Evolutionary conservation across 2,113 vertebrate species (phyloP).

Genomic region (Poeciliopsis occidentalis): DNA sequence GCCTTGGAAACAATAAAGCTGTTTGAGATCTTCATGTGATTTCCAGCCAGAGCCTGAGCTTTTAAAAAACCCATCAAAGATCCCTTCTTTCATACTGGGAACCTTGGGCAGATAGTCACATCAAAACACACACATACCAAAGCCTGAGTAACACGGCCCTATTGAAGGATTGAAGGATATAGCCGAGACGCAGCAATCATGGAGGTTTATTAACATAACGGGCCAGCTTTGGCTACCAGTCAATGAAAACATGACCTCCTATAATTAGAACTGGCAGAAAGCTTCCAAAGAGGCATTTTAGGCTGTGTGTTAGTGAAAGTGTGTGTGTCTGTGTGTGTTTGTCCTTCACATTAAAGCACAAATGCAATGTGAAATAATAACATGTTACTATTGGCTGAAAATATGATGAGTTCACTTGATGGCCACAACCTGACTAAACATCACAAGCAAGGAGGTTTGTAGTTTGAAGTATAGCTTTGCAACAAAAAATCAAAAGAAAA

Average conservation of each 20-base stretch:
- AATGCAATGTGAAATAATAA: conserved; percentile 48
- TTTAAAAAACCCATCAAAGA: conserved; percentile 35
- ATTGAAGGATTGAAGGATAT: conserved; percentile 38
- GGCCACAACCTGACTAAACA: conserved; percentile 27
- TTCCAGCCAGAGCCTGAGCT: conserved; percentile 13
- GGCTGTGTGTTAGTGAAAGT: conserved; percentile 16
- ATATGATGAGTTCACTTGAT: conserved; percentile 49
- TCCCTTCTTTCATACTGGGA: conserved; percentile 18
- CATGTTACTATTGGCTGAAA: conserved; percentile 38
- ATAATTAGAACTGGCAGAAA: conserved; percentile 50
- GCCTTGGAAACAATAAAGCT: conserved; percentile 1
- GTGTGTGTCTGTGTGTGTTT: conserved; percentile 9
- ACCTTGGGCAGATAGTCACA: conserved; percentile 19
- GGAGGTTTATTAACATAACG: conserved; percentile 54
- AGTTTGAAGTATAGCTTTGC: too few species aligned
- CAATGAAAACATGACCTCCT: conserved; percentile 52
- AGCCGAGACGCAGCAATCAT: conserved; percentile 43
- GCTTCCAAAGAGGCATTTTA: conserved; percentile 28
- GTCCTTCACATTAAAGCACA: conserved; percentile 25
- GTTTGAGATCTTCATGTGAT: conserved; percentile 1
- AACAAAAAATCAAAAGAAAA: not conserved
- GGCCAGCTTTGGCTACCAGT: conserved; percentile 37
- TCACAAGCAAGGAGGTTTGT: not conserved
- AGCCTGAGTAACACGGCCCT: conserved; percentile 21
- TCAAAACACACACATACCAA: not conserved